Evolutionary conservation across 2,888 invertebrate species (phyloP), one percentile per base, ranked within the genome.

Genomic region (Odiellus spinosus): DNA sequence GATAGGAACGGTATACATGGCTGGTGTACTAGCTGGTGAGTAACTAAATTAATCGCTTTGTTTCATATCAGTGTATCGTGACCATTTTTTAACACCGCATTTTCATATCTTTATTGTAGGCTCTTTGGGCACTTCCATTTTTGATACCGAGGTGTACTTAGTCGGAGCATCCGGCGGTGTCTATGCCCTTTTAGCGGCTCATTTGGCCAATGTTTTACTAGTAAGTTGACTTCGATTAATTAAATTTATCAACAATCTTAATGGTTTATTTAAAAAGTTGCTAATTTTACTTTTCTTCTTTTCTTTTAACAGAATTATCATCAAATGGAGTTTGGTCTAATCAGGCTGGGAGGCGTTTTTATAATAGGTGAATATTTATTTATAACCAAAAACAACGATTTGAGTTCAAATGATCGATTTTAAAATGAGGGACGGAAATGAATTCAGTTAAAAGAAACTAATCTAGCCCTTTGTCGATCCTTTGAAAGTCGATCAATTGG

Each of bases 271-370:
- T 34, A 34, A 34, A 34, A 34, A 34, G 34, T n/a, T 34, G 34
- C 11, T 34, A n/a, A 2, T n/a, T 35, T 4, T n/a, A 35, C 12
- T 3, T 34, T 26, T 39, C 14, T 26, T 39, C n/a, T 44, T 48
- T 51, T 53, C 54, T 48, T 50, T 44, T 65, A 66, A 40, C 64
- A 72, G 71, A 93, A 93, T 71, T 91, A 87, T 71, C 83, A 86
- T 64, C 84, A 87, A 64, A 90, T 93, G 90, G 85, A 88, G 61
- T 84, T 88, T 64, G 90, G 90, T 45, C 77, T 90, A 46, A 76
- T 86, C 56, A 74, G 91, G 60, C 73, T 95, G 53, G 77, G 88
- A 60, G 87, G 88, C 53, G 84, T 93, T 60, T 76, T 91, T 59
- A 78, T 88, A 40, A 85, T 93, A 64, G 88, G 86, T 86, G 67